Percentiles rank a stretch among this genome's conserved stretches.
Conservation (phyloP, 2,113 vertebrate species). For the Periophthalmus modestus region DNA sequence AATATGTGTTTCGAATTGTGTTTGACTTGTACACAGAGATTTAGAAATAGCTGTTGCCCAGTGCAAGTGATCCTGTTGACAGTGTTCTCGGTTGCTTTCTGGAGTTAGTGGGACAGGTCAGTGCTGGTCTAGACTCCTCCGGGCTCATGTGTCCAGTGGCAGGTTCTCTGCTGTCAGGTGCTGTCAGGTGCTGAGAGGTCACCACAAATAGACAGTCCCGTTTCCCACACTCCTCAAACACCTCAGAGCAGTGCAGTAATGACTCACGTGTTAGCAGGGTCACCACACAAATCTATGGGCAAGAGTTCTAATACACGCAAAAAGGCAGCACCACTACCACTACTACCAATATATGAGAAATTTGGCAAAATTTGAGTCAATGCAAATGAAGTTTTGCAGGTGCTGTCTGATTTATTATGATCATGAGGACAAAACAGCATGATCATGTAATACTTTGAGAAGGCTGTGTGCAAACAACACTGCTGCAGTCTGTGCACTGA, state of each 20-base stretch:
- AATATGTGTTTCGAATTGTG: too few relatives aligned
- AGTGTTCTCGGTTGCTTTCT: not conserved
- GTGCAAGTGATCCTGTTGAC: not conserved
- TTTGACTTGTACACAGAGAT: not conserved
- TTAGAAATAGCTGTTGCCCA: not conserved
- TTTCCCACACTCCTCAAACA: slow-evolving; percentile 7
- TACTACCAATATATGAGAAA: too few relatives aligned
- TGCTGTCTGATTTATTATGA: too few relatives aligned
- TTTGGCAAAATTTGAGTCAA: too few relatives aligned
- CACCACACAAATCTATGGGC: not conserved
- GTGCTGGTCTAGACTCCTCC: slow-evolving; percentile 11
- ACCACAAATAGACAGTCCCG: slow-evolving; percentile 39
- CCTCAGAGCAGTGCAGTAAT: slow-evolving; percentile 13
- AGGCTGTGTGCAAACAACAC: too few relatives aligned
- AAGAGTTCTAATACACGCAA: too few relatives aligned
- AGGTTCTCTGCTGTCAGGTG: not conserved
- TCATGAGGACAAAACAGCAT: too few relatives aligned
- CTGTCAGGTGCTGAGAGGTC: slow-evolving; percentile 15
- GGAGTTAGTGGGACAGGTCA: not conserved
- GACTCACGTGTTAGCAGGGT: slow-evolving; percentile 8
- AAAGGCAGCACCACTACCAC: too few relatives aligned
- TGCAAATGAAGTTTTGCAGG: too few relatives aligned
- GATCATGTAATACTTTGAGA: too few relatives aligned
- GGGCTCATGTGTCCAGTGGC: not conserved
- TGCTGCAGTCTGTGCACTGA: too few relatives aligned